Evolutionary conservation across 1,140 invertebrate genomes (phyloP), one percentile per base, ranked within the genome.

Genomic region (Trachelipus rathkii): DNA sequence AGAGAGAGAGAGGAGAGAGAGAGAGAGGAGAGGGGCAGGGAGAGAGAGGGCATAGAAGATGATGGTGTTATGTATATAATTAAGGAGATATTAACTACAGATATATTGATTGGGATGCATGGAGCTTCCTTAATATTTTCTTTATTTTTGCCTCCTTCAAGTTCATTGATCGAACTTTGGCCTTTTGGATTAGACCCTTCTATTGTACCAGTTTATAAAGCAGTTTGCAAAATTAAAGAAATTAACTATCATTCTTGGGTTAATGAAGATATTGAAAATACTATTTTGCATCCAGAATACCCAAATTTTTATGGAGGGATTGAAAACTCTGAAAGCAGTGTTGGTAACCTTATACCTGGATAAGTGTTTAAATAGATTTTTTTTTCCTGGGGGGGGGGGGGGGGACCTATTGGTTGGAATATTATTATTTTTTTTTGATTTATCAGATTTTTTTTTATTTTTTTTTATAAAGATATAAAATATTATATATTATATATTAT

Each of bases 101-200:
- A 60, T 13, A 60, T 60, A 60, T 19, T 60, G 19, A 60, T 60
- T 60, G 50, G 50, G 8, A 60, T 60, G 50, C 50, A 60, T 60
- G 50, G 50, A 3, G 50, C 50, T 60, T 13, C 2, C 11, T 60
- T 60, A 60, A 19, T 60, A 15, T 60, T 60, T 2, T 60, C 50
- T 60, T 19, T 60, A 4, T 60, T 60, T 19, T 15, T 60, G 50
- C 50, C 50, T 8, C 50, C 11, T 15, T 60, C 50, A 15, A 3
- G 2, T 19, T 60, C 50, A 13, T 19, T 60, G 11, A 60, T 60
- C 8, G 50, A 60, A 60, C 19, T 60, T 15, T 60, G 50, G 50
- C 50, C 50, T 3, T 60, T 15, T 60, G 50, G 50, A 19, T 60
- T 60, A 60, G 19, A 60, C 11, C 50, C 50, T 15, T 15, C 50